Conservation (phyloP, 2,113 vertebrate genomes). For the Zosterops hypoxanthus region DNA sequence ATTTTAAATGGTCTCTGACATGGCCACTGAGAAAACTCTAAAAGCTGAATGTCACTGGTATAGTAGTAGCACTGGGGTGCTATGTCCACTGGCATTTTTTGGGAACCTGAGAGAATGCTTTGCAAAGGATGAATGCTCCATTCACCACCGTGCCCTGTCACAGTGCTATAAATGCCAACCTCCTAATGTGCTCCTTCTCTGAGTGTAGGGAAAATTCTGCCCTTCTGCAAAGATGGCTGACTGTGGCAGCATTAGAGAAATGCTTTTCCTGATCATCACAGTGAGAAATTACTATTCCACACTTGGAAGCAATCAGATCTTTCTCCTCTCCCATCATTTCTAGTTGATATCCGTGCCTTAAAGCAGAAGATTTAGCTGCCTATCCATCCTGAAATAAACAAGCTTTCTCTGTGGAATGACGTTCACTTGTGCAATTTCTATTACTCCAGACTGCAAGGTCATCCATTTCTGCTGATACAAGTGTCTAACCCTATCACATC, state of each 20-base stretch:
- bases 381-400: neutral
- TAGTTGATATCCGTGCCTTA: neutral
- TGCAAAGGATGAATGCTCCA: neutral
- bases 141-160: neutral
- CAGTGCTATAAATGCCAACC: neutral
- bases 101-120: neutral
- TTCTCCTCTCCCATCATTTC: neutral
- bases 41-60: neutral
- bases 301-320: neutral
- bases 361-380: neutral
- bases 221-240: neutral
- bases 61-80: neutral
- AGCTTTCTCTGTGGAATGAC: neutral
- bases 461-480: slow-evolving; percentile 4
- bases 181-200: neutral
- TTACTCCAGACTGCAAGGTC: neutral
- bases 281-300: neutral
- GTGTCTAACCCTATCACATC: slow-evolving; percentile 29
- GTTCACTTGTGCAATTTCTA: neutral
- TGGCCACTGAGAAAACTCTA: neutral
- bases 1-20: neutral
- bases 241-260: neutral
- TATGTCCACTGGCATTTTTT: neutral
- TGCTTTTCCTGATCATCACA: neutral
- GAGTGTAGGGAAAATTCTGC: neutral